phyloP scores from a whole-genome alignment of 2,797 vertebrate species.

The Helarctos malayanus region DNA sequence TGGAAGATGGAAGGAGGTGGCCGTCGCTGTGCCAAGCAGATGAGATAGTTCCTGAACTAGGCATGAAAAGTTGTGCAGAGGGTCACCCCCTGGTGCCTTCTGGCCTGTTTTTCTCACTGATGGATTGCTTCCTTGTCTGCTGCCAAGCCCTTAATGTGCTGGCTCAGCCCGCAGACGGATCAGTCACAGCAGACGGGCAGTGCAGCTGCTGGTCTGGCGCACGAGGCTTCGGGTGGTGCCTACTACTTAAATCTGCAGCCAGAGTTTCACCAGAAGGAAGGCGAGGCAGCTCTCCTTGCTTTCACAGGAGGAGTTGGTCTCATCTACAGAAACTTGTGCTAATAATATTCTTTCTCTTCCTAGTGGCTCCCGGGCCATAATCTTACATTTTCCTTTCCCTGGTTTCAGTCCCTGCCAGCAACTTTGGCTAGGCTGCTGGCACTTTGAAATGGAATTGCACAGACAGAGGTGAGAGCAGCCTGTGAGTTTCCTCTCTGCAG shows the following conservation, averaged over 20 bases:
- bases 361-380: background rate
- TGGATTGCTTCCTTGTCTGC: background rate
- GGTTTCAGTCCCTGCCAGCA: background rate
- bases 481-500: slow-evolving; percentile 43
- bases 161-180: background rate
- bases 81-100: background rate
- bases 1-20: background rate
- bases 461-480: slow-evolving; percentile 43
- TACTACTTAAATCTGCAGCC: background rate
- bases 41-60: background rate
- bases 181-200: background rate
- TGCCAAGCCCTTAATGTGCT: slow-evolving; percentile 22
- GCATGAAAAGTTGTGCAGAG: background rate
- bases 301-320: background rate
- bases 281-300: background rate
- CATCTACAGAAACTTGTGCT: slow-evolving; percentile 1
- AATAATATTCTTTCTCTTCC: background rate
- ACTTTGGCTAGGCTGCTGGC: background rate
- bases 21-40: background rate
- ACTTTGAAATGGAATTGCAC: background rate
- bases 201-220: slow-evolving; percentile 19
- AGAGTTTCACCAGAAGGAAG: background rate
- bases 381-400: slow-evolving; percentile 30
- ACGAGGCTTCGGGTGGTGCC: background rate
- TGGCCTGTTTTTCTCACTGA: background rate